Evolutionary conservation across 2,888 invertebrate species (phyloP).

Genomic region (Ptilodon capucinus): DNA sequence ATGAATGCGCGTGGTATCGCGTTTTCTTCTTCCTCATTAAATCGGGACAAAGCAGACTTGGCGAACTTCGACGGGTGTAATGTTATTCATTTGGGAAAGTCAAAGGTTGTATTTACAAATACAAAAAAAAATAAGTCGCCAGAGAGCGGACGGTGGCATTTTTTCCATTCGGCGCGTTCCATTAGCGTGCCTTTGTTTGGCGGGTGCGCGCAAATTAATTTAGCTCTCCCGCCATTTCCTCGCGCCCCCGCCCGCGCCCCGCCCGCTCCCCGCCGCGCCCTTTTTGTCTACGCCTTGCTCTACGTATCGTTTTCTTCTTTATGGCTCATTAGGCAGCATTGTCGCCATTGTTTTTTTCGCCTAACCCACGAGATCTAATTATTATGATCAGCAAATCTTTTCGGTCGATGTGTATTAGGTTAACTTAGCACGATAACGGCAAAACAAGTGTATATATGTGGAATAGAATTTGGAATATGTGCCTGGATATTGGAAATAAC

Average conservation of each 20-base stretch:
- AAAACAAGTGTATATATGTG: not conserved
- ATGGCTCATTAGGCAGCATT: constrained; percentile 82
- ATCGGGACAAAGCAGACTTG: constrained; percentile 69
- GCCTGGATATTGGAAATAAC: too few species aligned
- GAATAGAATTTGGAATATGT: not conserved
- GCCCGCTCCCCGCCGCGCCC: constrained; percentile 65
- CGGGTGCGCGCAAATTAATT: constrained; percentile 83
- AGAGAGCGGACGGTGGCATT: constrained; percentile 82
- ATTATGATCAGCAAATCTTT: constrained; percentile 70
- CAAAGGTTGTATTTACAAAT: constrained; percentile 81
- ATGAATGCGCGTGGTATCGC: constrained; percentile 59
- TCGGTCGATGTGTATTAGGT: constrained; percentile 42
- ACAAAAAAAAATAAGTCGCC: constrained; percentile 78
- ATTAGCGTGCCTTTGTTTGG: constrained; percentile 83
- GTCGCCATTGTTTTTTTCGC: constrained; percentile 80
- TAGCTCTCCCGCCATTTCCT: constrained; percentile 82
- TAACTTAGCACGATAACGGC: constrained; percentile 8
- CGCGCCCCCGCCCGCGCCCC: constrained; percentile 58
- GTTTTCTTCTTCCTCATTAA: constrained; percentile 71
- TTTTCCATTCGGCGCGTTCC: constrained; percentile 83
- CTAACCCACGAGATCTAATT: constrained; percentile 75
- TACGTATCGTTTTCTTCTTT: constrained; percentile 83
- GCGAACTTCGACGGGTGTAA: constrained; percentile 75
- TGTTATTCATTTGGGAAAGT: constrained; percentile 81
- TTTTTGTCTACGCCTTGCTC: constrained; percentile 82